Evolutionary conservation across 1,140 invertebrate species (phyloP).

Genomic region (Lordiphosa mommai): DNA sequence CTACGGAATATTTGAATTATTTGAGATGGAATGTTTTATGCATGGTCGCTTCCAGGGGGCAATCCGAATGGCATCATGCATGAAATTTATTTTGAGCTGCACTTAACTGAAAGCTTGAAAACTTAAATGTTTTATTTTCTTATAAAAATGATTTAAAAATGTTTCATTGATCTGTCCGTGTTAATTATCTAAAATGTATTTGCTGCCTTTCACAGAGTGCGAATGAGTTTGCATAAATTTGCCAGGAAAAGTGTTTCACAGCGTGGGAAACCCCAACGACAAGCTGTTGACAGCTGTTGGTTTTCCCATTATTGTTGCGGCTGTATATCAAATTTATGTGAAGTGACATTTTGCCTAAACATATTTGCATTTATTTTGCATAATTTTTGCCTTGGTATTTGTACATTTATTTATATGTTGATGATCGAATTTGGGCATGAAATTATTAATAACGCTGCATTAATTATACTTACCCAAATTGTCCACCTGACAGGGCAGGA

Average conservation of each 20-base stretch:
- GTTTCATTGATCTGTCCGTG: neutral
- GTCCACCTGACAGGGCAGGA: slow-evolving; percentile 88
- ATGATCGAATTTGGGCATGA: slow-evolving; percentile 55
- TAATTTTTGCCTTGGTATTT: slow-evolving; percentile 29
- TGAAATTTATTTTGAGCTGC: no score
- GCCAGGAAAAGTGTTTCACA: slow-evolving; percentile 44
- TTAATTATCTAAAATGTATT: slow-evolving; percentile 60
- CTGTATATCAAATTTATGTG: slow-evolving; percentile 67
- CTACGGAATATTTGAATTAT: slow-evolving; percentile 18
- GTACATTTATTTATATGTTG: slow-evolving; percentile 29
- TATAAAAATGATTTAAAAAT: no score
- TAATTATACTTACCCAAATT: slow-evolving; percentile 85
- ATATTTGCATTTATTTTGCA: slow-evolving; percentile 66
- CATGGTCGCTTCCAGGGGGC: slow-evolving; percentile 19
- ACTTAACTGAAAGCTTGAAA: no score
- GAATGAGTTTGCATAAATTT: slow-evolving; percentile 40
- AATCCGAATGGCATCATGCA: no score
- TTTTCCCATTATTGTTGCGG: slow-evolving; percentile 35
- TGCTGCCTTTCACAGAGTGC: slow-evolving; percentile 22
- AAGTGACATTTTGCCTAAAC: slow-evolving; percentile 65
- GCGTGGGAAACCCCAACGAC: slow-evolving; percentile 34
- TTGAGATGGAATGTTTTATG: slow-evolving; percentile 19
- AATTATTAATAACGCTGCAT: slow-evolving; percentile 46
- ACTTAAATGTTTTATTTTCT: no score
- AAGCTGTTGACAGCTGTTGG: slow-evolving; percentile 70